These are phyloP conservation scores for Solenopsis fugax DNA, from an alignment of 1,140 invertebrate species.

Conservation along the genomic window DNA sequence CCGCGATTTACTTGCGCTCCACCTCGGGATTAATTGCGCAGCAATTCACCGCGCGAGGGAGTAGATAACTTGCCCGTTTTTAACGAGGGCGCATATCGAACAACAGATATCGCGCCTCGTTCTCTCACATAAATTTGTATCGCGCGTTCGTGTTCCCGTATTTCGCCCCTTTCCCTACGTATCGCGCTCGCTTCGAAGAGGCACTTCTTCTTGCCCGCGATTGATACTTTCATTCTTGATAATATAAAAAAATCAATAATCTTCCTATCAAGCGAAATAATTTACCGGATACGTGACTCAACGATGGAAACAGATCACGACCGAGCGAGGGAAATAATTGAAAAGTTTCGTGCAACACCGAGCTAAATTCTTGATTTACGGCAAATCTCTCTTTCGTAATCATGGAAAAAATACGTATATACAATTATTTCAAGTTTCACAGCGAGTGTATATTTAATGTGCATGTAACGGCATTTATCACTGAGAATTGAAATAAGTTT, in stretches of 20 bases:
- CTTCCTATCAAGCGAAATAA: not conserved
- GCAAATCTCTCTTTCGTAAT: not conserved
- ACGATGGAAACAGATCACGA: slow-evolving; percentile 23
- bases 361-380: not conserved
- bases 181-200: not conserved
- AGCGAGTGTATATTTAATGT: not conserved
- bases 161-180: not conserved
- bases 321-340: slow-evolving; percentile 36
- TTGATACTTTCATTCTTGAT: slow-evolving; percentile 42
- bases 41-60: slow-evolving; percentile 29
- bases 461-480: not conserved
- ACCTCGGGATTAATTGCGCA: slow-evolving; percentile 41
- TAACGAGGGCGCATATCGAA: slow-evolving; percentile 46
- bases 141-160: slow-evolving; percentile 10
- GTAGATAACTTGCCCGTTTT: slow-evolving; percentile 39
- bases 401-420: not conserved
- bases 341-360: slow-evolving; percentile 12
- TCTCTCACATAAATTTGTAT: slow-evolving; percentile 39
- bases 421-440: not conserved
- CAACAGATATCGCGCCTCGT: slow-evolving; percentile 25
- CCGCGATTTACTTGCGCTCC: slow-evolving; percentile 47
- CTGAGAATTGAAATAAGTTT: not conserved
- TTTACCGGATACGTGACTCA: slow-evolving; percentile 24
- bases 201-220: not conserved
- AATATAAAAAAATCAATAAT: slow-evolving; percentile 47